Evolutionary conservation across 2,113 vertebrate genomes (phyloP).

Genomic region (Pseudopipra pipra): DNA sequence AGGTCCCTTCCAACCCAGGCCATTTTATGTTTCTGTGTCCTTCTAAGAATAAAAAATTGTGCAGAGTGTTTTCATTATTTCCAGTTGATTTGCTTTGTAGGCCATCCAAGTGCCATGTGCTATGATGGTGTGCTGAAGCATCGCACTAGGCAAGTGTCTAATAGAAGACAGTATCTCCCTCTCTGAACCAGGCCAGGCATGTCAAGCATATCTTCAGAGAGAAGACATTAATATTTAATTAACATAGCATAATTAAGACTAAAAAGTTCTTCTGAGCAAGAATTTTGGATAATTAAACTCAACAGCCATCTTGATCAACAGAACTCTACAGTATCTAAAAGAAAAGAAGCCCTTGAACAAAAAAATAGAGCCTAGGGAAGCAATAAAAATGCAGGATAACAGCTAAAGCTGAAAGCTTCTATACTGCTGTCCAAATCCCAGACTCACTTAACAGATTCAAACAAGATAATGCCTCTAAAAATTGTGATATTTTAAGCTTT

Average conservation of each 20-base stretch:
- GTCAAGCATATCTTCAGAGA: neutral
- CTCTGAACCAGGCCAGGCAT: neutral
- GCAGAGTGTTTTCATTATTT: neutral
- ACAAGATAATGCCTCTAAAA: neutral
- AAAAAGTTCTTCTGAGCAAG: neutral
- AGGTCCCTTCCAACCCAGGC: neutral
- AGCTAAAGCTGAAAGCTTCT: neutral
- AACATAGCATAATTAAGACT: neutral
- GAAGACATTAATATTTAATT: neutral
- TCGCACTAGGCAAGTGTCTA: neutral
- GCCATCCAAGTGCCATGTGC: neutral
- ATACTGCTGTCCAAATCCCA: neutral
- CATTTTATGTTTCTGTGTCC: neutral
- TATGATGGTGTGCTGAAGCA: neutral
- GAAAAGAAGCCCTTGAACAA: neutral
- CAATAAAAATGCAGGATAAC: neutral
- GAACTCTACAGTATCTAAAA: neutral
- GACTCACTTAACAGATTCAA: neutral
- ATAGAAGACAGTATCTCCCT: neutral
- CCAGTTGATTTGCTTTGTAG: neutral
- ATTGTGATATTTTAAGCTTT: neutral
- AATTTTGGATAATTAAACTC: neutral
- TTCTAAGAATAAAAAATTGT: neutral
- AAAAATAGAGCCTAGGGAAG: neutral
- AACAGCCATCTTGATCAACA: neutral